Evolutionary conservation across 2,797 vertebrate species (phyloP).

Genomic region (Leucoraja ocellata): DNA sequence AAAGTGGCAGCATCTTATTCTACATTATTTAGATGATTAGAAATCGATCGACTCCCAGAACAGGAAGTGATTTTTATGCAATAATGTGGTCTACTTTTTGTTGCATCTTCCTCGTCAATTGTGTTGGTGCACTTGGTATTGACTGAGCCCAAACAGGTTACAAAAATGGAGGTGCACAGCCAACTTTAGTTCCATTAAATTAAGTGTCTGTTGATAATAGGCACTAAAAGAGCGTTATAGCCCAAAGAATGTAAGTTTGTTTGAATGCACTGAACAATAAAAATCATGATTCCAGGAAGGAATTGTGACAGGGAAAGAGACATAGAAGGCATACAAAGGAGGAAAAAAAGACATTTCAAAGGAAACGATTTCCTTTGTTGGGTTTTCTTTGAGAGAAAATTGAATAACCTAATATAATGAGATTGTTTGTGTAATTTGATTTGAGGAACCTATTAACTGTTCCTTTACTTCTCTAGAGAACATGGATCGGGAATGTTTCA

Average conservation of each 20-base stretch:
- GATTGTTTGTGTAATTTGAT: too few relatives aligned
- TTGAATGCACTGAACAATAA: not conserved
- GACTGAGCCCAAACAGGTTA: not conserved
- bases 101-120: not conserved
- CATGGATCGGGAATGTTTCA: too few relatives aligned
- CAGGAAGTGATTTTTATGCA: not conserved
- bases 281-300: not conserved
- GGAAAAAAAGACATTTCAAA: not conserved
- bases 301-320: not conserved
- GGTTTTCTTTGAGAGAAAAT: not conserved
- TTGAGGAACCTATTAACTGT: not conserved
- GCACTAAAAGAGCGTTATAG: not conserved
- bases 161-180: not conserved
- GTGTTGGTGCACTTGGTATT: not conserved
- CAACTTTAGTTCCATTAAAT: not conserved
- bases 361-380: not conserved
- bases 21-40: not conserved
- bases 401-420: not conserved
- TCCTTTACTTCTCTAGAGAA: too few relatives aligned
- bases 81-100: not conserved
- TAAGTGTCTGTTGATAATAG: not conserved
- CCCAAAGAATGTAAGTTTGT: not conserved
- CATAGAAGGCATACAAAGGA: not conserved
- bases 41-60: not conserved
- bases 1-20: not conserved